A percentile compares a stretch with the other conserved stretches of the same genome.
Evolutionary conservation across 2,888 invertebrate genomes (phyloP).

Genomic region (Xestia c-nigrum): DNA sequence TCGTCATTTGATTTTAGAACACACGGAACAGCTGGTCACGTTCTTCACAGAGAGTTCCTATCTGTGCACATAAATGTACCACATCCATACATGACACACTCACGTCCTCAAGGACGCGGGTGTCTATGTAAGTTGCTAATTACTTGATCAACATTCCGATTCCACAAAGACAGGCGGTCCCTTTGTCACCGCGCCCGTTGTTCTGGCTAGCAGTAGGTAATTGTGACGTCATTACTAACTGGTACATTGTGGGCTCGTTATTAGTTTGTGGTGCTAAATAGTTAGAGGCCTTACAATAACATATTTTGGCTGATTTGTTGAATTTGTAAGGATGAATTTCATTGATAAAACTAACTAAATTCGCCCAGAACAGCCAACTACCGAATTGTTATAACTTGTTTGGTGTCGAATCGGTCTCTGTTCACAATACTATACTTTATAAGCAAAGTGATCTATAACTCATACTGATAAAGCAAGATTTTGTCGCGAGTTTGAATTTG

Average conservation of each 20-base stretch:
- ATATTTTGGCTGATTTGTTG: neutral
- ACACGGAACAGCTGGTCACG: neutral
- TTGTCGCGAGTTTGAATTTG: neutral
- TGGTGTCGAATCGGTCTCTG: neutral
- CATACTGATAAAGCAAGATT: neutral
- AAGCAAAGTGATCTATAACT: neutral
- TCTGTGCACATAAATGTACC: slow-evolving; percentile 31
- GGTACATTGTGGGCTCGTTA: slow-evolving; percentile 44
- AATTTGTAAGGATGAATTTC: neutral
- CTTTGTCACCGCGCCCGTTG: slow-evolving; percentile 70
- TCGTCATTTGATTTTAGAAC: neutral
- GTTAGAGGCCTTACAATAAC: neutral
- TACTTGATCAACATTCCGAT: slow-evolving; percentile 85
- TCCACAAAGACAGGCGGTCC: slow-evolving; percentile 78
- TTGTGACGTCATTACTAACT: slow-evolving; percentile 66
- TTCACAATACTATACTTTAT: neutral
- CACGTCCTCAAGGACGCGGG: slow-evolving; percentile 34
- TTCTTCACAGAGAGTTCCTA: neutral
- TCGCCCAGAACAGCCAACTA: neutral
- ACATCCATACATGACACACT: slow-evolving; percentile 35
- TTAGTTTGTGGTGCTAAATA: slow-evolving; percentile 44
- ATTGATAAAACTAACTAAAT: neutral
- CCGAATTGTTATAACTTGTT: neutral
- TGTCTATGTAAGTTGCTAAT: slow-evolving; percentile 82
- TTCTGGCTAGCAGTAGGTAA: slow-evolving; percentile 56